Base-by-base conservation (phyloP, 2,797 vertebrate species). In the Oreonectes daqikongensis region DNA sequence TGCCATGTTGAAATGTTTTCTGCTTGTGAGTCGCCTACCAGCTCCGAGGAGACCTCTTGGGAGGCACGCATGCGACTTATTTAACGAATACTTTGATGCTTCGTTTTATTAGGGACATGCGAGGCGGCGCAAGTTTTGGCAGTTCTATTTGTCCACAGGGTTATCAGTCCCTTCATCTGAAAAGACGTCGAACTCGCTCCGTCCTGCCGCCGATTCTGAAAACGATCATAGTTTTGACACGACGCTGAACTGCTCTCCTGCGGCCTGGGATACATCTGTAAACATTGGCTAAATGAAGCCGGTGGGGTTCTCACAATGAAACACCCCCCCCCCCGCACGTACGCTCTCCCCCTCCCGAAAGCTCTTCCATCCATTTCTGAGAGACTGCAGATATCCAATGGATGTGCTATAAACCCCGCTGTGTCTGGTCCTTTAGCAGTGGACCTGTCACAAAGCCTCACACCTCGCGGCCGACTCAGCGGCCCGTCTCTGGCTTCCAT, bases 31-130 rank as follows among this genome's bases (percentile, higher is more conserved):
- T 35, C 1, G 8, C 75, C 75, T 76, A 81, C 69, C 80, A 81
- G 57, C 74, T 80, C 77, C 78, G 18, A n/a, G 75, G 72, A 80
- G 78, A 77, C 78, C 75, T 24, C 38, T 72, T 24, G 38, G 76
- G 79, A 70, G 73, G 81, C 83, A 84, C 79, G 81, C 82, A 80
- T 81, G 83, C 75, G n/a, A 28, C 80, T 83, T 83, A 81, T 85
- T 85, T 86, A 87, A 82, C 87, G 80, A 90, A 90, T 86, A 86
- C 70, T 87, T 87, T 74, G 75, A 85, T 79, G 83, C 66, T 88
- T 52, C 84, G 73, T 89, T 90, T 87, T 82, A 69, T 84, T 87
- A 88, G 84, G 83, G 83, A 86, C 76, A 78, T 77, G 48, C 85
- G 71, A 85, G 71, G 60, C 85, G 78, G 76, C 85, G 59, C 83